Percentiles rank a stretch among this genome's conserved stretches.
These are phyloP conservation scores for Telmatochromis sp. DNA, from an alignment of 2,113 vertebrate genomes.

Conservation along the genomic window DNA sequence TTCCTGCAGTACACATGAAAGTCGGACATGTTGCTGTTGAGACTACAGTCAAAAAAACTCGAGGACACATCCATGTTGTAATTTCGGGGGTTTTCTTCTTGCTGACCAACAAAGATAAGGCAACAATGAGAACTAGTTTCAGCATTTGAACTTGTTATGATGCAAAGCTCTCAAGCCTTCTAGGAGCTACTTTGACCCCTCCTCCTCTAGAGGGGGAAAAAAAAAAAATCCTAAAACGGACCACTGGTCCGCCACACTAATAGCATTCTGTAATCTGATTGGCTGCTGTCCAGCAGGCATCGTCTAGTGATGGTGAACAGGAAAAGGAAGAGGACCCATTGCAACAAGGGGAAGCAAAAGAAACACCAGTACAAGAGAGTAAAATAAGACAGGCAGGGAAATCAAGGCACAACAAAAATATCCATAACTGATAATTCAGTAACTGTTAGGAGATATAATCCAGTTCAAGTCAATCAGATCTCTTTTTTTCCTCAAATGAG, in stretches of 20 bases:
- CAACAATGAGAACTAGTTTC: background rate
- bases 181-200: background rate
- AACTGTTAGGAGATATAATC: background rate
- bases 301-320: slow-evolving; percentile 80
- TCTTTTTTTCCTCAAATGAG: background rate
- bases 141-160: background rate
- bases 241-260: slow-evolving; percentile 52
- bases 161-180: background rate
- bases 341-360: slow-evolving; percentile 84
- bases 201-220: background rate
- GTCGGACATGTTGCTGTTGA: background rate
- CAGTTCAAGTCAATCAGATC: background rate
- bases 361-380: slow-evolving; percentile 71
- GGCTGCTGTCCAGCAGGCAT: slow-evolving; percentile 75
- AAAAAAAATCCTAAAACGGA: slow-evolving; percentile 21
- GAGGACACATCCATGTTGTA: background rate
- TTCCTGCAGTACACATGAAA: background rate
- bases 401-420: background rate
- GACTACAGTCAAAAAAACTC: background rate
- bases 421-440: background rate
- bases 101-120: background rate
- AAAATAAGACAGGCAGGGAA: background rate
- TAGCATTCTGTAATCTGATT: slow-evolving; percentile 69
- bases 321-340: slow-evolving; percentile 87
- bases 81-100: background rate